Evolutionary conservation across 2,888 invertebrate genomes (phyloP), one percentile per base, ranked within the genome.

Genomic region (Macrophya alboannulata): DNA sequence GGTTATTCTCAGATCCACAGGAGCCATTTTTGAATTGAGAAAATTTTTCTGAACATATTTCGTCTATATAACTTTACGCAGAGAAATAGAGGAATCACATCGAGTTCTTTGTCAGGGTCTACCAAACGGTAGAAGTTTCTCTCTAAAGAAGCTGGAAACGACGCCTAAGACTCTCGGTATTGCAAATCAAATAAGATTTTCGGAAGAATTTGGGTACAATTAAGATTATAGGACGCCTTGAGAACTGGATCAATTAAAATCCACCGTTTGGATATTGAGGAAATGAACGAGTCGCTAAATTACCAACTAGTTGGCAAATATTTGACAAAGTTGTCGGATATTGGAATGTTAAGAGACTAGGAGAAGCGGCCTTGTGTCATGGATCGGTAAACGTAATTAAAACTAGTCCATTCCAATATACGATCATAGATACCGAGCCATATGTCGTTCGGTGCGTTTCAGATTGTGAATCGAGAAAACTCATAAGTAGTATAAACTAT

Each of bases 391-490:
- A 55, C 31, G 15, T 55, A 77, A 77, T 55, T 77, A 55, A 55
- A 77, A 77, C 6, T 55, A 55, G 51, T 55, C 55, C 25, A 31
- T 77, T 51, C 55, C 55, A 55, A 77, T 77, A 51, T 37, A 31
- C 77, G 17, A 51, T 51, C 17, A 55, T 77, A 17, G 77, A 77
- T 77, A 37, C 31, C 77, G 4, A 10, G 17, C 77, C 51, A 55
- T 37, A 51, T 17, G 37, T 15, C 77, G 77, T 77, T 31, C 37
- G 8, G 2, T 1, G 43, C 17, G 37, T 31, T 43, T n/a, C 25
- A 25, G 45, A 74, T 74, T 45, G 25, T 45, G 45, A 48, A 77
- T 77, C 55, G 51, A 51, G 77, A 55, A 77, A 77, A 77, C 55
- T 55, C 8, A 21, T 8, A 37, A 77, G 55, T 55, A 77, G 31